Evolutionary conservation across 1,140 invertebrate genomes (phyloP).

Genomic region (Sycophila sp.): DNA sequence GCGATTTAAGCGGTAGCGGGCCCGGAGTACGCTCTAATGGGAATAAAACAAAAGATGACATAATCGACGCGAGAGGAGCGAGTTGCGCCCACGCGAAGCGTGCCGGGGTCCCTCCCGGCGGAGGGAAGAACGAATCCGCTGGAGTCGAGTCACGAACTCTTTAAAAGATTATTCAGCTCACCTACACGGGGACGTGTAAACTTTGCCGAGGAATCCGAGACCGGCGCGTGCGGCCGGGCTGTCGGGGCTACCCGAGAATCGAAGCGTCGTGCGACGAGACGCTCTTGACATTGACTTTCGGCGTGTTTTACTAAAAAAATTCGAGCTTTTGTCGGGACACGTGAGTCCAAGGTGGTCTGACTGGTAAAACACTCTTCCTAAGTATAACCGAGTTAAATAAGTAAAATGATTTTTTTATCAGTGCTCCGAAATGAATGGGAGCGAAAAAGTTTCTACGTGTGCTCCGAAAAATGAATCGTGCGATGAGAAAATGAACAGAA

Average conservation of each 20-base stretch:
- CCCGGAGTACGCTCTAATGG: background rate
- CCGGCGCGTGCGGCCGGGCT: background rate
- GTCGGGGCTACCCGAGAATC: background rate
- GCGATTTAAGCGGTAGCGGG: no score
- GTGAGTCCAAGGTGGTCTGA: no score
- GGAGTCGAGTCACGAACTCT: constrained; percentile 24
- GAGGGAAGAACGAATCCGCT: background rate
- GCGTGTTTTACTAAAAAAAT: background rate
- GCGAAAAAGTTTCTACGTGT: no score
- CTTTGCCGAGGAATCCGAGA: background rate
- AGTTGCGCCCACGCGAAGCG: background rate
- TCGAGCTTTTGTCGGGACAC: no score
- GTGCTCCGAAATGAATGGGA: no score
- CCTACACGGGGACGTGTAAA: background rate
- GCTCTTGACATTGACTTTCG: constrained; percentile 21
- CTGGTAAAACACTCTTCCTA: no score
- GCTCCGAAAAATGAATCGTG: background rate
- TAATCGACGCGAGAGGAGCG: constrained; percentile 13
- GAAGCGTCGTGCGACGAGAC: background rate
- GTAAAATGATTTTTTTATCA: no score
- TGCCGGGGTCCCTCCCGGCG: background rate
- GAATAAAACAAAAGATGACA: constrained; percentile 19
- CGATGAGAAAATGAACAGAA: background rate
- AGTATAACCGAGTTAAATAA: no score
- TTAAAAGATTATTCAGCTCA: constrained; percentile 18